These are phyloP conservation scores for Columbina picui DNA, from an alignment of 2,113 vertebrate species.

Conservation along the genomic window DNA sequence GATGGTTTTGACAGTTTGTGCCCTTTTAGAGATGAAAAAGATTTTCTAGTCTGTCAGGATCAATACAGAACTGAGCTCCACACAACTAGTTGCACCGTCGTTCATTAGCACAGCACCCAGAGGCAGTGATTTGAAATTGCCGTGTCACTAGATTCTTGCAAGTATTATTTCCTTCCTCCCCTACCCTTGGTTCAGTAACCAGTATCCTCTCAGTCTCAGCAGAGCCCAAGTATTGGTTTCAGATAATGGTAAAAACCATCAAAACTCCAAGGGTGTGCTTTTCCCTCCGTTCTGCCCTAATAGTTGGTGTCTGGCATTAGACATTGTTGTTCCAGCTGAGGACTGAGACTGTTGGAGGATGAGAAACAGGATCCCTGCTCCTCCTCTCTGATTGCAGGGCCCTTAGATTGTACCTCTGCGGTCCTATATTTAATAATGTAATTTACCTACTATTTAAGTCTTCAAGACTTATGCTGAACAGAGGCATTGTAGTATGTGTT, in stretches of 20 bases:
- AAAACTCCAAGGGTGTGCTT: background rate
- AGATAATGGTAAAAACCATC: background rate
- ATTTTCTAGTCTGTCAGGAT: background rate
- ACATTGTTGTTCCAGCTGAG: background rate
- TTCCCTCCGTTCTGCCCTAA: background rate
- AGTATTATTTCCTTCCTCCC: background rate
- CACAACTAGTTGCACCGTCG: background rate
- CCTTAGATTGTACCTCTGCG: background rate
- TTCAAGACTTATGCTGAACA: background rate
- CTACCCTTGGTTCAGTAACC: background rate
- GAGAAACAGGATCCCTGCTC: background rate
- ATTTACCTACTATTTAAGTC: background rate
- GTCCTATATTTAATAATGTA: background rate
- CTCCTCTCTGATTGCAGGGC: background rate
- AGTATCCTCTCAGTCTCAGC: background rate
- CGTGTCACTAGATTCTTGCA: background rate
- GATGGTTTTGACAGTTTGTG: background rate
- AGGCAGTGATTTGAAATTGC: background rate
- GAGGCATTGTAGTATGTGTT: background rate
- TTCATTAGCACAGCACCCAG: background rate
- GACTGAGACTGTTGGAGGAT: background rate
- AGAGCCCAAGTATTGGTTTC: background rate
- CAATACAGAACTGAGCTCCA: background rate
- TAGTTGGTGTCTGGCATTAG: background rate
- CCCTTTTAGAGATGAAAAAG: background rate